These are phyloP conservation scores for Sympetrum striolatum DNA, from an alignment of 2,888 invertebrate species.

Conservation along the genomic window DNA sequence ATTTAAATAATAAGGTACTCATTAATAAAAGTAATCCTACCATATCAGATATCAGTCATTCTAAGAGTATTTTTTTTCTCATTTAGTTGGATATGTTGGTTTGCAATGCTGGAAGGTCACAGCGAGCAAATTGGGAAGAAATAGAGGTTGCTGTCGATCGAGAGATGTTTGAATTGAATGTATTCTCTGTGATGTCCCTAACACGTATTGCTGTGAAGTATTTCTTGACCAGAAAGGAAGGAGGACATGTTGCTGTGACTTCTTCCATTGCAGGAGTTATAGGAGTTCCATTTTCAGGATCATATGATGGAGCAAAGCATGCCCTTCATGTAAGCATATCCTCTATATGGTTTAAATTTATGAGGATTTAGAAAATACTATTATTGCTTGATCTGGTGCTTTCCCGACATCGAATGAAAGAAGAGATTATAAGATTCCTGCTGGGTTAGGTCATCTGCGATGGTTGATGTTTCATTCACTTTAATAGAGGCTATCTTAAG, in stretches of 20 bases:
- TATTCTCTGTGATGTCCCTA: conserved; percentile 74
- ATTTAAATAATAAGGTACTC: no score
- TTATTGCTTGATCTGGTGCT: no score
- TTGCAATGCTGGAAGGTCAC: conserved; percentile 83
- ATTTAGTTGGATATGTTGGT: conserved; percentile 74
- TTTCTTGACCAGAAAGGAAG: conserved; percentile 61
- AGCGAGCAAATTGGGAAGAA: conserved; percentile 75
- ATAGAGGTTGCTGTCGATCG: conserved; percentile 75
- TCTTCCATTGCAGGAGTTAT: conserved; percentile 77
- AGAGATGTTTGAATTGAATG: conserved; percentile 78
- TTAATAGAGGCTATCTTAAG: no score
- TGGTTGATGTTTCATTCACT: no score
- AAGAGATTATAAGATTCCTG: no score
- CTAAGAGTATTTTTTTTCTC: not conserved
- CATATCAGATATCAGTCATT: no score
- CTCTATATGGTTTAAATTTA: not conserved
- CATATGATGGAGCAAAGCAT: conserved; percentile 78
- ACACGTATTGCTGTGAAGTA: conserved; percentile 73
- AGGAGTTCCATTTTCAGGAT: conserved; percentile 70
- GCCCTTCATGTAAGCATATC: conserved; percentile 71
- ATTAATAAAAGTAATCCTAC: no score
- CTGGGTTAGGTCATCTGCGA: no score
- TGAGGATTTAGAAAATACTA: no score
- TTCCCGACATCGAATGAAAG: no score
- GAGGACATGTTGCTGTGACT: conserved; percentile 76